Evolutionary conservation across 2,113 vertebrate species (phyloP), one percentile per base, ranked within the genome.

Genomic region (Octodon degus): DNA sequence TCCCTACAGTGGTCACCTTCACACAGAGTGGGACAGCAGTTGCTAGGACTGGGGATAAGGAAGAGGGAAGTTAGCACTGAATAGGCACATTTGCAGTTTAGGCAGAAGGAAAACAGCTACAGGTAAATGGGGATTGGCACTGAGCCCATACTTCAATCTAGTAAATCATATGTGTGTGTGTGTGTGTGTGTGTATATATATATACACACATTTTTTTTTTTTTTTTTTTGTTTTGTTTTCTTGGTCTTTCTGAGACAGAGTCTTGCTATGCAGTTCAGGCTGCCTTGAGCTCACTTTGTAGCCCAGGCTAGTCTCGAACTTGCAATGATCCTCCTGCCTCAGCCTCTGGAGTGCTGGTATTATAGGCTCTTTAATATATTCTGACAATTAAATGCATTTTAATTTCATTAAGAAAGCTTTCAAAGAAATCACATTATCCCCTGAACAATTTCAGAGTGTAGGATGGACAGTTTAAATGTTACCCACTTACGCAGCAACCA

Each of bases 331-430:
- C 55, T 58, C 55, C 14, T 58, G 55, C 55, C 55, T 58, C 55
- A 58, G 55, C 55, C 16, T 58, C 16, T 58, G 16, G 55, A 58
- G 16, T 58, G 55, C 16, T 58, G 55, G 55, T 58, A 58, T 58
- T 19, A 58, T 17, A 58, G 55, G 55, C 55, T 58, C 37, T 86
- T 89, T 55, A 72, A 22, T 32, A 60, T 14, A 77, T 65, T 63
- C 76, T 76, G 14, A 65, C 19, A 58, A 84, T 50, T 50, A 50
- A 77, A 84, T 20, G 10, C 43, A 94, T 77, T 89, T 62, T 92
- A 77, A 90, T 76, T 92, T 86, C 79, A 86, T 58, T 40, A 88
- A 72, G 53, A 88, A 95, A 91, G 84, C n/a, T 88, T 86, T 87
- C 74, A 60, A 43, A 84, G 16, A 74, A 40, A 80, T 70, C 62